Base-by-base conservation (phyloP, 1,140 invertebrate genomes). In the Physella acuta region DNA sequence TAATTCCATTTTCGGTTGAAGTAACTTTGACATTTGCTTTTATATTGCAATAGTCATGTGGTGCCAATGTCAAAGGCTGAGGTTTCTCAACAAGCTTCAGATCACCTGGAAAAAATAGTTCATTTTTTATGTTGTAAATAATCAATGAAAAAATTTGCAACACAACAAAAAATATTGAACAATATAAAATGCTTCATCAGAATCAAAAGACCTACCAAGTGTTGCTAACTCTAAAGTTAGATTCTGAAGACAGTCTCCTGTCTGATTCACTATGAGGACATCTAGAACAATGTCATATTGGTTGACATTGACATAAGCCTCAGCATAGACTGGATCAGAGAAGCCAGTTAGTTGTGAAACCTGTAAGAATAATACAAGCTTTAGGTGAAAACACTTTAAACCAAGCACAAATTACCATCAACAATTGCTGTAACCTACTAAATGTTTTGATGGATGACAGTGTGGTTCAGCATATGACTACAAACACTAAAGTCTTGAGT, bases 291-390 rank as follows among this genome's bases (percentile, higher is more conserved):
- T 86, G 76, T 86, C 85, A 75, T 98, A 99, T 85, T 99, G 97
- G 86, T 99, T 99, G 61, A 99, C 97, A 84, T 99, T 92, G 0
- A 99, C 97, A 81, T 99, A 96, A 28, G 97, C 97, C 87, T 99
- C 98, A 16, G 97, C 93, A 85, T 99, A 99, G 51, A 99, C 95
- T 0, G 98, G 97, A 87, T 99, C 98, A 0, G 95, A 98, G 86
- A 99, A 98, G 26, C 97, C 98, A n/a, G 97, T 98, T 71, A 99
- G 87, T 84, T 99, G 97, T n/a, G 94, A 97, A 28, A 98, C 95
- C 86, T 88, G 26, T 20, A n/a, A n/a, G n/a, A n/a, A n/a, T n/a
- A n/a, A n/a, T n/a, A n/a, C n/a, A n/a, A n/a, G n/a, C n/a, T n/a
- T n/a, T n/a, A n/a, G n/a, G n/a, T n/a, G n/a, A n/a, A n/a, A n/a